A percentile compares a stretch with the other conserved stretches of the same genome.
These are phyloP conservation scores for Tetraneura akinire DNA, from an alignment of 1,140 invertebrate species.

Conservation along the genomic window DNA sequence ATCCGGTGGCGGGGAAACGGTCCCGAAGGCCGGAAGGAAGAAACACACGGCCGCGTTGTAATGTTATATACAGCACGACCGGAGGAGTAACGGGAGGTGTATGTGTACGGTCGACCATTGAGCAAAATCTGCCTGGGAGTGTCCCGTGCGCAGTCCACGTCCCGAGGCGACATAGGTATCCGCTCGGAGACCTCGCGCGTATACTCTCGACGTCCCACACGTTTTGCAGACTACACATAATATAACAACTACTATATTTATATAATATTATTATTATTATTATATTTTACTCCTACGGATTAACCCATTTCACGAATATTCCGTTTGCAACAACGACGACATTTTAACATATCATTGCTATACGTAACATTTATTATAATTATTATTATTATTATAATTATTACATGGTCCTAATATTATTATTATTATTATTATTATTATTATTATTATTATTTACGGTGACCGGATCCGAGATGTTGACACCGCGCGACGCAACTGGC, in stretches of 20 bases:
- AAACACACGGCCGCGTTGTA: no score
- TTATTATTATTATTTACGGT: neutral
- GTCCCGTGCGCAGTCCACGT: neutral
- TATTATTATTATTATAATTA: no score
- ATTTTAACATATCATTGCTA: no score
- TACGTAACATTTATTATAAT: no score
- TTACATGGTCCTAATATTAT: no score
- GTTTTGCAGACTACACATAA: neutral
- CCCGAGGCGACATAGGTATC: slow-evolving; percentile 14
- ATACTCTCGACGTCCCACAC: slow-evolving; percentile 3
- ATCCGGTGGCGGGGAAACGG: neutral
- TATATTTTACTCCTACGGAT: slow-evolving; percentile 9
- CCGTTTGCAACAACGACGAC: slow-evolving; percentile 4
- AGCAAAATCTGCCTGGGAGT: slow-evolving; percentile 31
- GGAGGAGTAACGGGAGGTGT: neutral
- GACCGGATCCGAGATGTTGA: slow-evolving; percentile 32
- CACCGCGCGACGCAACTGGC: neutral
- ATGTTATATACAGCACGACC: no score
- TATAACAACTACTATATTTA: slow-evolving; percentile 8
- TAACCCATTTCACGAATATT: slow-evolving; percentile 33
- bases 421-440: neutral
- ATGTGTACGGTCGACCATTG: neutral
- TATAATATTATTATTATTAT: no score
- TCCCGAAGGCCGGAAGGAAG: slow-evolving; percentile 19
- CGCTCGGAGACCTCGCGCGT: slow-evolving; percentile 9